These are phyloP conservation scores for Caenorhabditis tropicalis DNA, from an alignment of 1,140 invertebrate species.

Conservation along the genomic window DNA sequence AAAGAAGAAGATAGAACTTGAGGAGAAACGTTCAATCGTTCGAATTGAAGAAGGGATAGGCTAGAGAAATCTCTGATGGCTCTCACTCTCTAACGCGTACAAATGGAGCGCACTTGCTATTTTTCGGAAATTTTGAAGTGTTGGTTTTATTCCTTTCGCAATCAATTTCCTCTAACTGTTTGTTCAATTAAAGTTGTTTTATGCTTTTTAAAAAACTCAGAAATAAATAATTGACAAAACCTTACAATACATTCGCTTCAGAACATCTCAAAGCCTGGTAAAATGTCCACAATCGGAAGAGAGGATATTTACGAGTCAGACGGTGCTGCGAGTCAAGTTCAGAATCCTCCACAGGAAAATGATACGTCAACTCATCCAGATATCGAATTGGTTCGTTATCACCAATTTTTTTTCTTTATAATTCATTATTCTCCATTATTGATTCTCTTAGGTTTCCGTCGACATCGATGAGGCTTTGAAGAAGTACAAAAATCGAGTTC, in stretches of 20 bases:
- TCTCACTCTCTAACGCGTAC: background rate
- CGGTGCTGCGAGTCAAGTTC: background rate
- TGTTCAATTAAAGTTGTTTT: no score
- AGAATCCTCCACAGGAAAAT: background rate
- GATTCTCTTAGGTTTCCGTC: conserved; percentile 57
- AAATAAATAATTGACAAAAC: background rate
- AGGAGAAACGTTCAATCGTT: background rate
- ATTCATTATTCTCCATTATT: background rate
- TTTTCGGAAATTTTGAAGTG: background rate
- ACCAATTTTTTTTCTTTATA: background rate
- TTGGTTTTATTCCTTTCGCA: background rate
- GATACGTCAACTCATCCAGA: conserved; percentile 3
- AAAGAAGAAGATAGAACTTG: background rate
- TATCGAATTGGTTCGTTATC: conserved; percentile 54
- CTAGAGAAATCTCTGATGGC: background rate
- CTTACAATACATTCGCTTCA: background rate
- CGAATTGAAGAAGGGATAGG: background rate
- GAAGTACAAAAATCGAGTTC: conserved; percentile 54
- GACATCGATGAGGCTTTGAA: conserved; percentile 58
- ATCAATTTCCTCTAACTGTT: background rate
- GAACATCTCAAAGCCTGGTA: background rate
- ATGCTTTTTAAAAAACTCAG: no score
- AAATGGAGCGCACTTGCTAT: background rate
- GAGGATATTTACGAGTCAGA: conserved; percentile 37
- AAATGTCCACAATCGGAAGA: conserved; percentile 28